phyloP scores from a whole-genome alignment of 2,888 invertebrate genomes.

The Pammene fasciana region DNA sequence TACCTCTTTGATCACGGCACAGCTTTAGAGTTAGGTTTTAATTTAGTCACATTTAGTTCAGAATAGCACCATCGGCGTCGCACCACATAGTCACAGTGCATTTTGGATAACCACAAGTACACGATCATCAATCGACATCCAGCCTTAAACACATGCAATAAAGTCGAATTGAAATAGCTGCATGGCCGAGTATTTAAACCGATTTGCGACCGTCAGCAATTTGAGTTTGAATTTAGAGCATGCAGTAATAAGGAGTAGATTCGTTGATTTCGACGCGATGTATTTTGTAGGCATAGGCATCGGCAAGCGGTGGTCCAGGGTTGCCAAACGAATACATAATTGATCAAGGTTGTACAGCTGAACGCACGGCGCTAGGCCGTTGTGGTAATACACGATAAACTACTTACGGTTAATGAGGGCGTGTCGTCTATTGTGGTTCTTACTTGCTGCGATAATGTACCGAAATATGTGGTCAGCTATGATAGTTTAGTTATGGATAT shows the following conservation, averaged over 20 bases:
- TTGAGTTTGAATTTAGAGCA: constrained; percentile 1
- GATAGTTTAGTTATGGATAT: neutral
- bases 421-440: constrained; percentile 2
- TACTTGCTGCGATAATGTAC: neutral
- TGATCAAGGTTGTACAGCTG: constrained; percentile 20
- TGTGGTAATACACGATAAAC: neutral
- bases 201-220: neutral
- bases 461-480: neutral
- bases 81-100: neutral
- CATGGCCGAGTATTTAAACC: neutral
- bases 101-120: constrained; percentile 12
- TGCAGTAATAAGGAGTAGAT: constrained; percentile 12
- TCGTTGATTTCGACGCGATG: neutral
- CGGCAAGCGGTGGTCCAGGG: constrained; percentile 19
- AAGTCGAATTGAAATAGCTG: neutral
- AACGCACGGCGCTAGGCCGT: neutral
- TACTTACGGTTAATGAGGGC: constrained; percentile 7
- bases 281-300: constrained; percentile 20
- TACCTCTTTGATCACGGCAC: too few species aligned
- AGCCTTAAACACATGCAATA: neutral
- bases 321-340: constrained; percentile 36
- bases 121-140: neutral
- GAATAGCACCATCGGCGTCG: neutral
- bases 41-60: too few species aligned
- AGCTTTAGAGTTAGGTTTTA: neutral